Conservation (phyloP, 2,113 vertebrate species). For the Pyrgilauda ruficollis region DNA sequence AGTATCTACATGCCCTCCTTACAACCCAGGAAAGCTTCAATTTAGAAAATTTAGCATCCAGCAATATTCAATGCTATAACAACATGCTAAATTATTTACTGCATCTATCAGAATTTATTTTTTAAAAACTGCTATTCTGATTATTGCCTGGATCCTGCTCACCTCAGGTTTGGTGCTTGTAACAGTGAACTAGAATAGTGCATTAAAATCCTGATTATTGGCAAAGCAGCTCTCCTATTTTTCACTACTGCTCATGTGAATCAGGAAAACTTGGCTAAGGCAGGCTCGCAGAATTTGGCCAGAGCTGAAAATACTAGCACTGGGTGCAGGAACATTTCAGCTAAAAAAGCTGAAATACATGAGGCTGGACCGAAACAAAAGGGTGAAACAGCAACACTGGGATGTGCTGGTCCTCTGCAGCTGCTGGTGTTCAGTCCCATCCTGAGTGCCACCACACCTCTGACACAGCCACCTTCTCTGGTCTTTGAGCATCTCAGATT, state of each 20-base stretch:
- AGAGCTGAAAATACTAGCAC: neutral
- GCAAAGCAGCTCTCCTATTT: neutral
- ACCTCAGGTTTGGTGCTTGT: neutral
- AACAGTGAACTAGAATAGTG: neutral
- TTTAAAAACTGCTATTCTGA: neutral
- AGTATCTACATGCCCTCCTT: neutral
- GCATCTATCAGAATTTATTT: neutral
- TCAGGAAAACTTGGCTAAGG: neutral
- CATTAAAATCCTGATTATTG: neutral
- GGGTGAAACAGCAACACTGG: neutral
- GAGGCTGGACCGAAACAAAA: neutral
- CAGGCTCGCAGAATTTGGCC: neutral
- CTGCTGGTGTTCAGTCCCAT: conserved; percentile 28
- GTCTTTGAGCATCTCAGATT: neutral
- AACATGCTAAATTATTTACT: neutral
- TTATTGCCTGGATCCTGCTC: neutral
- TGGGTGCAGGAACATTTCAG: neutral
- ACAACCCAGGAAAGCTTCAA: neutral
- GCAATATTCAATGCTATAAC: neutral
- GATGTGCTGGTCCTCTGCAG: conserved; percentile 3
- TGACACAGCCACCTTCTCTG: neutral
- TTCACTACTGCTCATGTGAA: neutral
- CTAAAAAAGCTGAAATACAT: neutral
- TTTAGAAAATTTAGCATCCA: neutral
- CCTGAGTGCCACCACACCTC: neutral